Evolutionary conservation across 2,888 invertebrate genomes (phyloP), one percentile per base, ranked within the genome.

Genomic region (Ceriagrion tenellum): DNA sequence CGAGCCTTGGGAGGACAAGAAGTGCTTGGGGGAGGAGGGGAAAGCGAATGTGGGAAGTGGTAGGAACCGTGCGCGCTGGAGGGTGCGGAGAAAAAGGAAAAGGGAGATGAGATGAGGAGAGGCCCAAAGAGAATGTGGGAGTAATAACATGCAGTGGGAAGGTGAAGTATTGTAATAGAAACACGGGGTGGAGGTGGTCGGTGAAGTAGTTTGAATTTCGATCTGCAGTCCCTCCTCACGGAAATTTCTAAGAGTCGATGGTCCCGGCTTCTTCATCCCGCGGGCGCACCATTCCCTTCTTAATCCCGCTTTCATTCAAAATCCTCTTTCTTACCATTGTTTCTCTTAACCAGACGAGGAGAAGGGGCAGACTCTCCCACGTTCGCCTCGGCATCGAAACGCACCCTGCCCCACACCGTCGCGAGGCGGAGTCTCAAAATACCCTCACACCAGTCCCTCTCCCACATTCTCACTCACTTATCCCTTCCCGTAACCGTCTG

Each of bases 271-370:
- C 69, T 26, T 26, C 26, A 69, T 6, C 26, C 69, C 20, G 6
- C n/a, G 26, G 20, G 6, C 69, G n/a, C 26, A 26, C 23, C 8
- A 26, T 69, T 13, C 13, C 47, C 47, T 20, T 26, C 69, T 69
- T 69, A 69, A 69, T 69, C 69, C 69, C 69, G 23, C 26, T 69
- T 69, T 69, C 69, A 69, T 26, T 69, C 69, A 69, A 6, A 69
- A 69, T 69, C 69, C 26, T 69, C 69, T 69, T 69, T n/a, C 69
- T 69, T 69, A 26, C 69, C 26, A 69, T 69, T 69, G 69, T 69
- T 69, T 69, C 69, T n/a, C 69, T 69, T 69, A 69, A 69, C 69
- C 69, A 69, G 69, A 69, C 69, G 69, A 69, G 26, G 47, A 59
- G 47, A 47, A 47, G 47, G 47, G 18, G 59, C 59, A 23, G 59